Base-by-base conservation (phyloP, 2,113 vertebrate genomes). In the Lepus timidus region DNA sequence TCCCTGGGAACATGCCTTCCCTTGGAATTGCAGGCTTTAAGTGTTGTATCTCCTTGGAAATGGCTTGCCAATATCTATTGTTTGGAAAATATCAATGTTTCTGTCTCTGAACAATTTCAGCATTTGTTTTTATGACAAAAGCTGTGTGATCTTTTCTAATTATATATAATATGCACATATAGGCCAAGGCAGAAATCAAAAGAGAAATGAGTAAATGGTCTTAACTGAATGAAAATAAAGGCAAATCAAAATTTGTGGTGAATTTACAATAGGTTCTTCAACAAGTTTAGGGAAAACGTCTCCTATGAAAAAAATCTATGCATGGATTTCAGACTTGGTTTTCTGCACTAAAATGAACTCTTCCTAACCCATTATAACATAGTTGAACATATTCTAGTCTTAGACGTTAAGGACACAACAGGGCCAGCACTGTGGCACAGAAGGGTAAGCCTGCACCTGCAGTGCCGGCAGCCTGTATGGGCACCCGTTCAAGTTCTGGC, bases 141-240 rank as follows among this genome's bases (percentile, higher is more conserved):
- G 27, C 52, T 85, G 55, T 78, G 64, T 85, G 51, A 52, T 83
- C 23, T 75, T 91, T 88, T 81, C 67, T 85, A 88, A 65, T 67
- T 67, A 39, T 55, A 12, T 81, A 17, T 88, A 61, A 64, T 22
- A 58, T 73, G 9, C 33, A 52, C 7, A 36, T 64, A 19, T 80
- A 74, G 19, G 58, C 44, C 62, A 86, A 76, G 67, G 62, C 85
- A 85, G 58, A 90, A 90, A 62, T 81, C 29, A 36, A 85, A 79
- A 73, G 20, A 90, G 36, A 67, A 78, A 29, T 71, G 92, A 85
- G 31, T n/a, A 93, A 67, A 4, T 81, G 39, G 73, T 83, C 71
- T 90, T 90, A 93, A 75, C 23, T 58, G 65, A 89, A 80, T 85
- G 64, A 84, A 93, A 93, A 88, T 80, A 55, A 80, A 71, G 44